Conservation (phyloP, 2,888 invertebrate genomes). For the Mythimna lalbum region DNA sequence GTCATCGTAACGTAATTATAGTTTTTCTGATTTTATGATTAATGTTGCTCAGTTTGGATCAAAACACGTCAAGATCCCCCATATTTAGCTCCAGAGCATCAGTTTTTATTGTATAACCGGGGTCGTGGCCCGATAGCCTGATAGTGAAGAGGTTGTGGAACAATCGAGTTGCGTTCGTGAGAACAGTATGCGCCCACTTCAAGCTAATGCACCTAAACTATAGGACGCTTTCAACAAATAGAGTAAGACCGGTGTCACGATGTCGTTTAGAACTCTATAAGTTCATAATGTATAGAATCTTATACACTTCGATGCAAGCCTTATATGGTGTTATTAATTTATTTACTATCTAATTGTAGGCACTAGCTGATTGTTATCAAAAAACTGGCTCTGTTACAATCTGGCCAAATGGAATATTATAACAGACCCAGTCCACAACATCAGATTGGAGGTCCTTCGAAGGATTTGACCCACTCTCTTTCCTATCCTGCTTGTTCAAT, state of each 20-base stretch:
- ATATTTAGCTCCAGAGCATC: constrained; percentile 70
- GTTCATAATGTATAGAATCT: constrained; percentile 44
- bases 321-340: background rate
- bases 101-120: constrained; percentile 77
- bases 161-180: constrained; percentile 86
- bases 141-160: constrained; percentile 86
- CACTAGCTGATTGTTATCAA: no score
- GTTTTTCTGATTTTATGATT: constrained; percentile 59
- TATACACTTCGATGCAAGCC: constrained; percentile 34
- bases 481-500: no score
- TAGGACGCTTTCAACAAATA: constrained; percentile 67
- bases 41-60: constrained; percentile 55
- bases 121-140: constrained; percentile 86
- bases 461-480: no score
- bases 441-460: no score
- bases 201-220: constrained; percentile 72
- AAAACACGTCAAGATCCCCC: constrained; percentile 56
- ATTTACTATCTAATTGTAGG: no score
- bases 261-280: constrained; percentile 60
- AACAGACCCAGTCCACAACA: no score
- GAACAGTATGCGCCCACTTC: constrained; percentile 78
- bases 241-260: constrained; percentile 66
- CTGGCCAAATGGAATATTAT: no score
- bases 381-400: no score
- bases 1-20: constrained; percentile 59